These are phyloP conservation scores for Strigops habroptila DNA, from an alignment of 2,113 vertebrate genomes.

Conservation along the genomic window DNA sequence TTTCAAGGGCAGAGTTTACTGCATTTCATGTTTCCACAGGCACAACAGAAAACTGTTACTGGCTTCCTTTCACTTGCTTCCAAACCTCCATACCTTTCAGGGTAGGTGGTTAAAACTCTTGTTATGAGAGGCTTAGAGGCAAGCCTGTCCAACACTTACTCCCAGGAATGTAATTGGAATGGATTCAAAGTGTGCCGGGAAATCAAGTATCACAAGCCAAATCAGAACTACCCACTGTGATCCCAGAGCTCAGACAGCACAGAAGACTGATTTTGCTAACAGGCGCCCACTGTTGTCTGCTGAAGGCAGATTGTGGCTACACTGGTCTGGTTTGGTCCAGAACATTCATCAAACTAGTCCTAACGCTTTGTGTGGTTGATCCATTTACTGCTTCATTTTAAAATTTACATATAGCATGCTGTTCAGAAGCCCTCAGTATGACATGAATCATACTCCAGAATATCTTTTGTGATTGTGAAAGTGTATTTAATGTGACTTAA, in stretches of 20 bases:
- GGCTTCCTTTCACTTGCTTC: background rate
- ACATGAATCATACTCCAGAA: background rate
- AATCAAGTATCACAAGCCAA: background rate
- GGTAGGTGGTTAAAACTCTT: background rate
- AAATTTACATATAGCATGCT: background rate
- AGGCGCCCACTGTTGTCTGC: background rate
- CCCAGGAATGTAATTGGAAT: background rate
- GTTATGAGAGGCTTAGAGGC: background rate
- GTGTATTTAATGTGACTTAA: background rate
- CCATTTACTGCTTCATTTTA: background rate
- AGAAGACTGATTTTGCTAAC: background rate
- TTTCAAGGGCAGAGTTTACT: background rate
- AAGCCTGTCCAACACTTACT: background rate
- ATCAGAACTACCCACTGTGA: background rate
- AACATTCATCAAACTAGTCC: background rate
- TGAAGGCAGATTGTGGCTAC: background rate
- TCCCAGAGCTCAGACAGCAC: background rate
- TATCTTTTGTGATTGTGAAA: background rate
- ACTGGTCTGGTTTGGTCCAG: background rate
- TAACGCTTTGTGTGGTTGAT: background rate
- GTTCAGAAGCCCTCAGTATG: background rate
- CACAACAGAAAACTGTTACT: background rate
- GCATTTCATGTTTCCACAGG: background rate
- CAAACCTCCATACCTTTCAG: background rate
- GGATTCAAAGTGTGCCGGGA: background rate